Evolutionary conservation across 2,888 invertebrate species (phyloP).

Genomic region (Drosophila picticornis): DNA sequence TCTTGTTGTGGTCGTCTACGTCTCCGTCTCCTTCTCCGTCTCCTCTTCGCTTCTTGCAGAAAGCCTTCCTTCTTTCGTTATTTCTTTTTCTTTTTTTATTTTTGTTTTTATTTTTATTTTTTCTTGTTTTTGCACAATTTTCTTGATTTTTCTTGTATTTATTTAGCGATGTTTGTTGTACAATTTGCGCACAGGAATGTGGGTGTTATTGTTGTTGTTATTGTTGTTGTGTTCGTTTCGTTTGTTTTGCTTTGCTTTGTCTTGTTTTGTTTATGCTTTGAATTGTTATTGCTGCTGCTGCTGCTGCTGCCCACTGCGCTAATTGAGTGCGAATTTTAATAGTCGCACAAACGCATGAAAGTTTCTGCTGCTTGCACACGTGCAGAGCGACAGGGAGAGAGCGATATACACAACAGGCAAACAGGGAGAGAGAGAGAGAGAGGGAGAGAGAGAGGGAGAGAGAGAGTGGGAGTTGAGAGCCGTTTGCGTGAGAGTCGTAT

Average conservation of each 20-base stretch:
- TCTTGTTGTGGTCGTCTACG: constrained; percentile 9
- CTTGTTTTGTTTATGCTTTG: constrained; percentile 52
- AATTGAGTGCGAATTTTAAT: constrained; percentile 62
- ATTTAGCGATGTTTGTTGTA: constrained; percentile 48
- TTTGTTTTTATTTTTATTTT: constrained; percentile 8
- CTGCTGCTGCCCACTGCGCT: constrained; percentile 36
- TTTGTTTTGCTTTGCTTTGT: constrained; percentile 41
- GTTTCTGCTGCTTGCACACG: constrained; percentile 40
- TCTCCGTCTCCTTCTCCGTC: not conserved
- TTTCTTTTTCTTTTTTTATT: not conserved
- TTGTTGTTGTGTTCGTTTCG: constrained; percentile 9
- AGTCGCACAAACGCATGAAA: constrained; percentile 48
- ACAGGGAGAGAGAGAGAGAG: not conserved
- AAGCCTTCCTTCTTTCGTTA: constrained; percentile 37
- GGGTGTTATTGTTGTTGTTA: constrained; percentile 20
- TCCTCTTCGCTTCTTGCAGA: constrained; percentile 22
- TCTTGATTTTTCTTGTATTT: constrained; percentile 37
- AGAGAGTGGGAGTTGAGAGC: constrained; percentile 34
- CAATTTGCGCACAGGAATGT: constrained; percentile 59
- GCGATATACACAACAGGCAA: not conserved
- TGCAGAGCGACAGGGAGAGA: constrained; percentile 14
- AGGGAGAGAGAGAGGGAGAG: not conserved
- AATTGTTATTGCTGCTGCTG: constrained; percentile 18
- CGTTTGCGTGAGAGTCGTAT: constrained; percentile 45
- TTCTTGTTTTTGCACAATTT: constrained; percentile 7